These are phyloP conservation scores for Dromaius novaehollandiae DNA, from an alignment of 2,113 vertebrate genomes.

Conservation along the genomic window DNA sequence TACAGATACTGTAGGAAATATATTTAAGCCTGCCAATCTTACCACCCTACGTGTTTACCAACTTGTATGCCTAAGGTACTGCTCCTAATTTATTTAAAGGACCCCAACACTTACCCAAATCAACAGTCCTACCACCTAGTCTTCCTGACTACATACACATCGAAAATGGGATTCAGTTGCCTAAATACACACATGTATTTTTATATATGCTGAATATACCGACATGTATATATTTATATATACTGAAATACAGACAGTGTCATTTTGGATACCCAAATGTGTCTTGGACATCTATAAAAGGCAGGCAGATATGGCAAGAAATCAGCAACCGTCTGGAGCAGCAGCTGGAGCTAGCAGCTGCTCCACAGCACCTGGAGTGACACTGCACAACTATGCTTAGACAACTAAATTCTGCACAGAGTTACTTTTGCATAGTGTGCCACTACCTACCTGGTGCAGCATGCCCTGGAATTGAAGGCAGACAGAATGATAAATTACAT, in stretches of 20 bases:
- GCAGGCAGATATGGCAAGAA: too few relatives aligned
- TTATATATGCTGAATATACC: too few relatives aligned
- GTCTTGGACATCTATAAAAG: not conserved
- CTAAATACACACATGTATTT: not conserved
- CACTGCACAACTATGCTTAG: too few relatives aligned
- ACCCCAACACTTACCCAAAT: not conserved
- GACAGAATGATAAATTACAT: not conserved
- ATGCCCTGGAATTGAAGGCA: not conserved
- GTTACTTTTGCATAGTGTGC: not conserved
- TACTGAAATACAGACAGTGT: not conserved
- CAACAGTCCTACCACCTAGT: not conserved
- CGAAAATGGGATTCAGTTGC: not conserved
- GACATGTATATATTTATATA: too few relatives aligned
- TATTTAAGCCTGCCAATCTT: not conserved
- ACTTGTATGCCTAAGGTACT: not conserved
- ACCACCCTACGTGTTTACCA: not conserved
- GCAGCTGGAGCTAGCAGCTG: too few relatives aligned
- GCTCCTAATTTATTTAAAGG: not conserved
- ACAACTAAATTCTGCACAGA: not conserved
- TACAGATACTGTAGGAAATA: not conserved
- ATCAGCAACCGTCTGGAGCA: too few relatives aligned
- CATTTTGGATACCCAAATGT: not conserved
- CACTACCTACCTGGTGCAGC: not conserved
- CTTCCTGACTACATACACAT: not conserved
- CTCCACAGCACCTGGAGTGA: too few relatives aligned